Evolutionary conservation across 2,113 vertebrate species (phyloP), one percentile per base, ranked within the genome.

Genomic region (Myrmophylax atrothorax): DNA sequence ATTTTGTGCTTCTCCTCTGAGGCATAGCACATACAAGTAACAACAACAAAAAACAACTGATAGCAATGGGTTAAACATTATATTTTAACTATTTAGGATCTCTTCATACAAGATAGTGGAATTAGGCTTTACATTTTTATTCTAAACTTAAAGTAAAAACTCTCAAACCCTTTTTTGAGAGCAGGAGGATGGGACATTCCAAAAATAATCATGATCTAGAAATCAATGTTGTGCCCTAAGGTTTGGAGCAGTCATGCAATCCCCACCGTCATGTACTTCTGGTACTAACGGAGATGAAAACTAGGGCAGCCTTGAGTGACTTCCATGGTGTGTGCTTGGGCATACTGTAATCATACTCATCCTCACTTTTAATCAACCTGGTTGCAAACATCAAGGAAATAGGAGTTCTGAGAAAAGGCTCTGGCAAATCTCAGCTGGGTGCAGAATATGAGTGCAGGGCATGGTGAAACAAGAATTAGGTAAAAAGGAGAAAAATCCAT

Each of bases 191-290:
- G 76, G 17, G 29, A 67, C 25, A 29, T 84, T 94, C 92, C 75
- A 87, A 75, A 96, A 86, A 85, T 60, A 92, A 79, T 63, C 2
- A 11, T 38, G 49, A 60, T 85, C 63, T 69, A 70, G 67, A 86
- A 81, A 93, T 96, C 90, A 59, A 59, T 93, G 63, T 55, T 85
- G 66, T 94, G 95, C 83, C 97, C 73, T 81, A 62, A 82, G 92
- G 90, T 95, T 96, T 90, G 67, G 52, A 87, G 62, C 84, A 78
- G 70, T 60, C 1, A 1, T 63, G 67, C 69, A 76, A 3, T 56
- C 26, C 9, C 73, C 53, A 44, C 68, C 63, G 66, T 38, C n/a
- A 53, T n/a, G 46, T 25, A 56, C 44, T 89, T 93, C 18, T 62
- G 75, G 91, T 84, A 75, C 68, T n/a, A 91, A 47, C 16, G 62